Conservation (phyloP, 2,113 vertebrate species). For the Petromus typicus region DNA sequence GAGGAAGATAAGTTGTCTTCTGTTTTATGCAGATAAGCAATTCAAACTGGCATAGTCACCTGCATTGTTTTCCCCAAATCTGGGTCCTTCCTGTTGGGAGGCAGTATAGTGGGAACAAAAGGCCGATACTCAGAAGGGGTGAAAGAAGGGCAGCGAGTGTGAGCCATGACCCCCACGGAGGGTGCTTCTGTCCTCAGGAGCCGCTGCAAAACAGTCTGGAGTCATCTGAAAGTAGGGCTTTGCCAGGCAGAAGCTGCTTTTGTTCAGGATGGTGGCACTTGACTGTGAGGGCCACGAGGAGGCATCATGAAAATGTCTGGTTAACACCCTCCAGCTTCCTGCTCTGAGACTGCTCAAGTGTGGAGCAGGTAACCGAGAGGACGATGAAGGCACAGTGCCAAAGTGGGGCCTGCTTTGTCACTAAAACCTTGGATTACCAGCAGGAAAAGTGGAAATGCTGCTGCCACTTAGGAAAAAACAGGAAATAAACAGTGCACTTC, state of each 20-base stretch:
- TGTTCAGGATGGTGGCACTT: background rate
- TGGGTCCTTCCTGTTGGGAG: background rate
- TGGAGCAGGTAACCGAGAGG: conserved; percentile 4
- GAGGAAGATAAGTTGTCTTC: background rate
- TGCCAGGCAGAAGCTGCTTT: background rate
- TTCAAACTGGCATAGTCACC: background rate
- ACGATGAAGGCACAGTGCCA: background rate
- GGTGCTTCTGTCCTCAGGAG: accelerated
- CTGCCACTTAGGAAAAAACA: background rate
- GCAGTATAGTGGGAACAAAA: background rate
- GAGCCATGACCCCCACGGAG: accelerated
- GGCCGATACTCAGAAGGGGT: background rate
- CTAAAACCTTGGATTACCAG: conserved; percentile 63
- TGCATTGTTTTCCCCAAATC: background rate
- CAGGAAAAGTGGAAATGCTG: conserved; percentile 38
- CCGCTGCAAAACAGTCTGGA: accelerated
- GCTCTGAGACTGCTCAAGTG: background rate
- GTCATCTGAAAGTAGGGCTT: background rate
- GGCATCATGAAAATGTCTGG: background rate
- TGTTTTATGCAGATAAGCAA: background rate
- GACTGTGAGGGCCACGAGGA: background rate
- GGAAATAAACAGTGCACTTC: background rate
- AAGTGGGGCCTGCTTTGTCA: background rate
- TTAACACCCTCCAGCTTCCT: background rate
- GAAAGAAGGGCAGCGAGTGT: accelerated